Conservation (phyloP, 2,888 invertebrate species). For the Tridacna gigas region DNA sequence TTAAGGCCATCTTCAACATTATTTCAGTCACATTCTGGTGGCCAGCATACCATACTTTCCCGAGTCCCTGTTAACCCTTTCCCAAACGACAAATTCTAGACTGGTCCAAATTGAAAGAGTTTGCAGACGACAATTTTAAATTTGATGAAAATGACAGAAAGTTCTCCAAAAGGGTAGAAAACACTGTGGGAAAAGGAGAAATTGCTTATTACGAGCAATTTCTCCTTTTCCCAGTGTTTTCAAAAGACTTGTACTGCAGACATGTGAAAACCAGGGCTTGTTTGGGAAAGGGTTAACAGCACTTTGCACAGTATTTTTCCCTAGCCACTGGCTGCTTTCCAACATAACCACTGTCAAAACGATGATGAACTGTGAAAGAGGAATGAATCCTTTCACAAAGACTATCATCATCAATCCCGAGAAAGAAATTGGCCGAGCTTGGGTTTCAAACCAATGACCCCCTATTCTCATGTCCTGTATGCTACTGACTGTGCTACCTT, state of each 20-base stretch:
- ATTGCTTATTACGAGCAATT: slow-evolving; percentile 37
- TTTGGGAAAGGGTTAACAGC: too few relatives aligned
- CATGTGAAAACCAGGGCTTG: too few relatives aligned
- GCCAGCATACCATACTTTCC: not conserved
- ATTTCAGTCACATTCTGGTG: not conserved
- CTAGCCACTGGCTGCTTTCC: too few relatives aligned
- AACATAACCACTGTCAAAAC: too few relatives aligned
- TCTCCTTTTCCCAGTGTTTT: not conserved
- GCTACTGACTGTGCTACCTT: too few relatives aligned
- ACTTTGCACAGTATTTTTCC: too few relatives aligned
- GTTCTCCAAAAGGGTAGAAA: not conserved
- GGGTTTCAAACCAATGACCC: too few relatives aligned
- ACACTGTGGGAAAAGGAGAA: not conserved
- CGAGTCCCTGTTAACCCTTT: not conserved
- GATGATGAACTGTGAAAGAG: too few relatives aligned
- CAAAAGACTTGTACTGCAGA: not conserved
- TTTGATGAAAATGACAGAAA: not conserved
- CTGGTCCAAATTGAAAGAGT: not conserved
- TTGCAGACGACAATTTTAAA: not conserved
- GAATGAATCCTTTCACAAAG: too few relatives aligned
- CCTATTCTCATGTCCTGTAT: too few relatives aligned
- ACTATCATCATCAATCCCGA: too few relatives aligned
- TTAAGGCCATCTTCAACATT: not conserved
- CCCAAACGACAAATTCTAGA: not conserved
- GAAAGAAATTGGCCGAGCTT: too few relatives aligned